Percentiles rank a stretch among this genome's conserved stretches.
Conservation (phyloP, 2,888 invertebrate genomes). For the Didymodactylos carnosus region DNA sequence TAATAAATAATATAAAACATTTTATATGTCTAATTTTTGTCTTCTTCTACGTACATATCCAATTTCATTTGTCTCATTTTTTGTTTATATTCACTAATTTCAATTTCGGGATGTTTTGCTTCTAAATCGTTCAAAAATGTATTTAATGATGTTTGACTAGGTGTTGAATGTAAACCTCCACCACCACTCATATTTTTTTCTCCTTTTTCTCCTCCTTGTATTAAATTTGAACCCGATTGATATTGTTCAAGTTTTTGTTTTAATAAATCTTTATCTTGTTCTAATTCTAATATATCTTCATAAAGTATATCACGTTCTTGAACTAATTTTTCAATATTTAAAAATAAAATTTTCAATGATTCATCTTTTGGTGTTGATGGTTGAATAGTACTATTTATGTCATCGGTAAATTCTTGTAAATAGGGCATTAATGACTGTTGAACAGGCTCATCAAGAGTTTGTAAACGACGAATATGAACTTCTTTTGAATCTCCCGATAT, state of each 20-base stretch:
- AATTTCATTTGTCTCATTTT: background rate
- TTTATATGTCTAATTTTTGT: background rate
- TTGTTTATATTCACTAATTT: background rate
- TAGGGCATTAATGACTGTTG: background rate
- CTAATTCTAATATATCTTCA: slow-evolving; percentile 9
- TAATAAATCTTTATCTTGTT: slow-evolving; percentile 12
- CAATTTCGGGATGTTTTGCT: background rate
- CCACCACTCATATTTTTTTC: background rate
- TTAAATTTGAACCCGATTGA: background rate
- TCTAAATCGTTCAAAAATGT: slow-evolving; percentile 1
- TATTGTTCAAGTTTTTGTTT: background rate
- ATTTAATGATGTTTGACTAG: background rate
- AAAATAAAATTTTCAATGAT: background rate
- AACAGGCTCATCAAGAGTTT: background rate
- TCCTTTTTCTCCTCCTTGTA: background rate
- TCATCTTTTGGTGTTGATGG: background rate
- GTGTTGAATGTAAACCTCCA: background rate
- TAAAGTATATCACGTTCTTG: slow-evolving; percentile 10
- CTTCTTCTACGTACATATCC: background rate
- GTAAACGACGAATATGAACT: background rate
- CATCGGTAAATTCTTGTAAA: background rate
- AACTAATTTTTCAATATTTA: background rate
- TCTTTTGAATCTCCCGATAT: background rate
- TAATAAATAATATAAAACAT: background rate
- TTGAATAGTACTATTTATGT: background rate